phyloP scores from a whole-genome alignment of 2,113 vertebrate genomes.

The Tachuris rubrigastra region DNA sequence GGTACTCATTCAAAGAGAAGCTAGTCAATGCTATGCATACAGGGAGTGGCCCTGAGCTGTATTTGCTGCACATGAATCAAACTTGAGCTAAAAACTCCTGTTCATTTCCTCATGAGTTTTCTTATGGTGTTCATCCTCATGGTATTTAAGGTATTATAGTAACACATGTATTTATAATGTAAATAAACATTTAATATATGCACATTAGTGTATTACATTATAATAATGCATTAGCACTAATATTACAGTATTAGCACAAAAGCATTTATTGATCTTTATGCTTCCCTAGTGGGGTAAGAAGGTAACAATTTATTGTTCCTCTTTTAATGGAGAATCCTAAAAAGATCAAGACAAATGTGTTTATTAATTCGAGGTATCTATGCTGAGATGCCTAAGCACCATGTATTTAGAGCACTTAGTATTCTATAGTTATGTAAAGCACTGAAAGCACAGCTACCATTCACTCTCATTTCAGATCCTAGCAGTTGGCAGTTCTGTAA shows the following conservation, averaged over 20 bases:
- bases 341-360: not conserved
- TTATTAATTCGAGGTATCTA: not conserved
- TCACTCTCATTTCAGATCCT: not conserved
- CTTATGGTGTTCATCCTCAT: not conserved
- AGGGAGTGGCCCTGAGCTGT: constrained; percentile 23
- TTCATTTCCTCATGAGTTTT: constrained; percentile 46
- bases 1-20: not conserved
- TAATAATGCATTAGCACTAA: not conserved
- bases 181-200: constrained; percentile 29
- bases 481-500: not conserved
- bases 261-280: not conserved
- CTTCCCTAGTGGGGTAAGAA: not conserved
- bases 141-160: constrained; percentile 45
- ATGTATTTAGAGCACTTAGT: not conserved
- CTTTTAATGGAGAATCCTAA: not conserved
- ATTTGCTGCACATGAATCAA: constrained; percentile 17
- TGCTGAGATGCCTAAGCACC: not conserved
- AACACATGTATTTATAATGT: not conserved
- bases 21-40: not conserved
- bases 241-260: not conserved
- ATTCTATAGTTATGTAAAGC: not conserved
- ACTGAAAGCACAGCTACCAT: not conserved
- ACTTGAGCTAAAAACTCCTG: not conserved
- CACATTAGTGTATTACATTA: not conserved
- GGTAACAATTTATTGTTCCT: not conserved